Percentiles rank a stretch among this genome's conserved stretches.
These are phyloP conservation scores for Archaeoteleia sp. DNA, from an alignment of 2,888 invertebrate species.

Conservation along the genomic window DNA sequence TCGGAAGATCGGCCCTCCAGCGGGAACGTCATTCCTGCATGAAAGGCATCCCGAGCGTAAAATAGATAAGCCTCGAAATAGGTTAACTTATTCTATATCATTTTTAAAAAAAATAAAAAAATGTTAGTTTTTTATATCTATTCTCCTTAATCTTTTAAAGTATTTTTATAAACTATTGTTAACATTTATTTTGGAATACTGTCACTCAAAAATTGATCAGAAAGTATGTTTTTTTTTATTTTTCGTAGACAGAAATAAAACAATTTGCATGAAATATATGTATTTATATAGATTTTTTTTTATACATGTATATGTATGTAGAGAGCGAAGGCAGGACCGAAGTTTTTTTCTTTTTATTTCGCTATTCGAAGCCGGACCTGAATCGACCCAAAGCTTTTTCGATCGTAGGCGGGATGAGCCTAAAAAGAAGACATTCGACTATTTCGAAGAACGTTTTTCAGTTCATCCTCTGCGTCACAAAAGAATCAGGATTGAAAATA, in stretches of 20 bases:
- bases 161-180: too few relatives aligned
- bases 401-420: conserved; percentile 46
- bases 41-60: conserved; percentile 46
- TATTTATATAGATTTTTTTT: too few relatives aligned
- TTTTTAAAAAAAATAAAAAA: too few relatives aligned
- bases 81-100: conserved; percentile 40
- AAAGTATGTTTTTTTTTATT: too few relatives aligned
- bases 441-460: conserved; percentile 33
- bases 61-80: conserved; percentile 49
- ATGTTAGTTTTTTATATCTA: conserved; percentile 18
- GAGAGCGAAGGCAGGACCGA: conserved; percentile 5
- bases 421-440: conserved; percentile 31
- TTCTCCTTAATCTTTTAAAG: conserved; percentile 3
- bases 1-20: conserved; percentile 41
- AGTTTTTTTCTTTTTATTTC: conserved; percentile 28
- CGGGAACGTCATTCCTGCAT: conserved; percentile 34
- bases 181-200: too few relatives aligned
- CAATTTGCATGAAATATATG: too few relatives aligned
- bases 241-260: too few relatives aligned
- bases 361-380: conserved; percentile 42
- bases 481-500: conserved; percentile 36
- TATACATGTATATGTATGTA: conserved; percentile 1
- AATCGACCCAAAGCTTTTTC: conserved; percentile 34
- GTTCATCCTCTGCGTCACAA: conserved; percentile 40
- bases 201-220: too few relatives aligned